These are phyloP conservation scores for Eupithecia pulchellata DNA, from an alignment of 2,888 invertebrate species.

Conservation along the genomic window DNA sequence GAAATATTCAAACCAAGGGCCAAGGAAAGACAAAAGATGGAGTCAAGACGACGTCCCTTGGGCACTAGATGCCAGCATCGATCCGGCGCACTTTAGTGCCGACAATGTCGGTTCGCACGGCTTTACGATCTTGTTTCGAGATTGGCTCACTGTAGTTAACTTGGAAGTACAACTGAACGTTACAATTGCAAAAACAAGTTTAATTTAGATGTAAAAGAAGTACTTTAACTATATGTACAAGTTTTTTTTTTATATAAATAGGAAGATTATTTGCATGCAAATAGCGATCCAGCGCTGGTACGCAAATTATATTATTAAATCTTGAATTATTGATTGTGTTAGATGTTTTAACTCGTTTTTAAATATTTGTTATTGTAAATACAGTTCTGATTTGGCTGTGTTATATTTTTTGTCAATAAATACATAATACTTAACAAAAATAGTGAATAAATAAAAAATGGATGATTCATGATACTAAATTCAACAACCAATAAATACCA, in stretches of 20 bases:
- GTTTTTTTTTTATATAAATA: too few relatives aligned
- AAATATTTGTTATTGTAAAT: too few relatives aligned
- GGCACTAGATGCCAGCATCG: slow-evolving; percentile 48
- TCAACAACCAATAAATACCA: neutral
- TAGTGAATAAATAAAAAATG: too few relatives aligned
- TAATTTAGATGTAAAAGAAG: slow-evolving; percentile 1
- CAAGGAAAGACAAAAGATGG: slow-evolving; percentile 50
- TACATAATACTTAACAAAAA: too few relatives aligned
- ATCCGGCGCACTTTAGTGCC: slow-evolving; percentile 33
- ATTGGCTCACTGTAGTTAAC: slow-evolving; percentile 38
- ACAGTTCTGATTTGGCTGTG: too few relatives aligned
- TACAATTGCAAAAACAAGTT: slow-evolving; percentile 27
- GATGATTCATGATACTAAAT: neutral
- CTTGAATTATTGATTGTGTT: neutral
- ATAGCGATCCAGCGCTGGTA: neutral
- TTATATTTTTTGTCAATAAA: too few relatives aligned
- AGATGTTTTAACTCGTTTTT: too few relatives aligned
- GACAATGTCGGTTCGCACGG: slow-evolving; percentile 35
- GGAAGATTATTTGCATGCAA: neutral
- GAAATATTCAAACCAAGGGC: slow-evolving; percentile 40
- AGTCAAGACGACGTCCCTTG: slow-evolving; percentile 49
- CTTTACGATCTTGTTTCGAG: slow-evolving; percentile 40
- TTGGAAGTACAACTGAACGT: slow-evolving; percentile 30
- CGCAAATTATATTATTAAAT: neutral
- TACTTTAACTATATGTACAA: neutral